Conservation (phyloP, 2,113 vertebrate species). For the Ailuropoda melanoleuca region DNA sequence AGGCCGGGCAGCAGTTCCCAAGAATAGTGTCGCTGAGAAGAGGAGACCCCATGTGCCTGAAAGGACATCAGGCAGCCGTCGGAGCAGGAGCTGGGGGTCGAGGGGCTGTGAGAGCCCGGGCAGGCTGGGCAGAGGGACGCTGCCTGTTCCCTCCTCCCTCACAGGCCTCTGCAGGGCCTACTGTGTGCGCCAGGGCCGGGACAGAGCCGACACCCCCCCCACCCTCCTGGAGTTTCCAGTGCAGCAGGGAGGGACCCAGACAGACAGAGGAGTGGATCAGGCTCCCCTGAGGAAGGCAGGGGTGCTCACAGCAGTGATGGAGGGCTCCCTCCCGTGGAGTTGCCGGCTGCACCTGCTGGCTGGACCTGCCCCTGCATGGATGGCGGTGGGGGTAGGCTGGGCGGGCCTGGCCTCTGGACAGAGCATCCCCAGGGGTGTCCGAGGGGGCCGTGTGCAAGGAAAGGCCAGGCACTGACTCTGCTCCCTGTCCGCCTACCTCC, state of each 20-base stretch:
- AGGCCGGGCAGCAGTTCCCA: neutral
- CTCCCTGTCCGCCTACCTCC: neutral
- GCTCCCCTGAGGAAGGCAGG: neutral
- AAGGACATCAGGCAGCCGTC: neutral
- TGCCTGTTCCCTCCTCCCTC: neutral
- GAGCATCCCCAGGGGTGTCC: neutral
- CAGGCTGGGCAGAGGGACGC: neutral
- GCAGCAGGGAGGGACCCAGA: no score
- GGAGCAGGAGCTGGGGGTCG: neutral
- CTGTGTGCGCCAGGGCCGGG: neutral
- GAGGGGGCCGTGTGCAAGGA: no score
- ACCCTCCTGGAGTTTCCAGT: fast-evolving
- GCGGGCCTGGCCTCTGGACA: neutral
- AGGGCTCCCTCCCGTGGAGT: neutral
- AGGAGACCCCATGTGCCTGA: fast-evolving
- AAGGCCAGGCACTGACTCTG: neutral
- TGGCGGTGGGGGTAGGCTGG: neutral
- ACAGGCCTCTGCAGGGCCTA: neutral
- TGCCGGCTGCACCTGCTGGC: neutral
- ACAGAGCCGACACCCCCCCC: neutral
- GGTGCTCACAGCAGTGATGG: neutral
- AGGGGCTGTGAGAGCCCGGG: neutral
- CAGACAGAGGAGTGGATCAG: no score
- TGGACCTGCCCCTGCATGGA: neutral
- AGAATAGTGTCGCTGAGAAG: neutral